These are phyloP conservation scores for Eclectus roratus DNA, from an alignment of 2,113 vertebrate genomes.

Conservation along the genomic window DNA sequence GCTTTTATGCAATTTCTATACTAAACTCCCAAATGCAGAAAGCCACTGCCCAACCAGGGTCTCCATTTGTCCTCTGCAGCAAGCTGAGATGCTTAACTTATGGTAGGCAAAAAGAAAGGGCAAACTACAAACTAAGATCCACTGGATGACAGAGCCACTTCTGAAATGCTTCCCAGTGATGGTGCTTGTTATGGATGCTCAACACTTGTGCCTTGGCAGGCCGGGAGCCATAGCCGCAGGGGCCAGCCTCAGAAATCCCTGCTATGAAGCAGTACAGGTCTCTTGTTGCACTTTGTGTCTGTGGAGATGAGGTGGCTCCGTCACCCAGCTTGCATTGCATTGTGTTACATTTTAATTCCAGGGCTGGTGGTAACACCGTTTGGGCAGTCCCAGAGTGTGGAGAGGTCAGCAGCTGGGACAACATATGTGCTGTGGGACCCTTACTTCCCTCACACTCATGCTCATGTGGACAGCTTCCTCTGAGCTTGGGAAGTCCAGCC, in stretches of 20 bases:
- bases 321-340: rapidly evolving
- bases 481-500: neutral
- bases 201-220: rapidly evolving
- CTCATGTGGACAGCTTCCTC: neutral
- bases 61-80: neutral
- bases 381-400: neutral
- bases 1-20: slow-evolving; percentile 15
- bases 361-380: neutral
- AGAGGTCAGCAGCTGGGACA: neutral
- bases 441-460: neutral
- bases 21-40: neutral
- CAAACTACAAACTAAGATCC: neutral
- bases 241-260: neutral
- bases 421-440: neutral
- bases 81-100: neutral
- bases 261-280: neutral
- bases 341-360: neutral
- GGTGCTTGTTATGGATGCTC: neutral
- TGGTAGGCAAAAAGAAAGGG: neutral
- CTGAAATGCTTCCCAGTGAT: neutral
- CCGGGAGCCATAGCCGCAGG: neutral
- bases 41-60: neutral
- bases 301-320: neutral
- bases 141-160: neutral
- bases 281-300: neutral